Percentiles rank a stretch among this genome's conserved stretches.
phyloP scores from a whole-genome alignment of 2,113 vertebrate genomes.

The Pluvianellus socialis region DNA sequence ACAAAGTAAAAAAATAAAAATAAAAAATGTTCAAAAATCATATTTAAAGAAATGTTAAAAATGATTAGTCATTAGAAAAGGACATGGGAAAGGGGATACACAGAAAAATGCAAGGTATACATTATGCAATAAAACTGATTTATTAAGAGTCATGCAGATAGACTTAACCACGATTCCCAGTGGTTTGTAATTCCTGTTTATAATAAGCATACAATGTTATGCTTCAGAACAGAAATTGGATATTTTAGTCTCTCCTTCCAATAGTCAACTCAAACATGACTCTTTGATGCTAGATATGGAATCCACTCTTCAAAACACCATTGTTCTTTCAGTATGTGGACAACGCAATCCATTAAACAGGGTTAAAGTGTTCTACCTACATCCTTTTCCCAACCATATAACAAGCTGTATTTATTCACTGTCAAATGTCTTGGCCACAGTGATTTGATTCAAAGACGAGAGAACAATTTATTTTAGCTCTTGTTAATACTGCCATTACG shows the following conservation, averaged over 20 bases:
- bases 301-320: neutral
- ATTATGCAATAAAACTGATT: neutral
- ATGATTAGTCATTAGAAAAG: neutral
- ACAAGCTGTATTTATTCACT: neutral
- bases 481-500: neutral
- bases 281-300: neutral
- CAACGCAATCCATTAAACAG: neutral
- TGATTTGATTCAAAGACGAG: neutral
- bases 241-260: neutral
- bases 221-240: neutral
- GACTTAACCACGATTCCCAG: neutral
- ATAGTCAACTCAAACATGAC: neutral
- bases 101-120: neutral
- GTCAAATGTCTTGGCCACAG: neutral
- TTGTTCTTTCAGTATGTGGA: neutral
- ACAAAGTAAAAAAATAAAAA: slow-evolving; percentile 46
- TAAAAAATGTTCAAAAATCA: neutral
- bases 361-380: neutral
- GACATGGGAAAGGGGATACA: neutral
- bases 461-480: neutral
- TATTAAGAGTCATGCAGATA: neutral
- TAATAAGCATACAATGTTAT: neutral
- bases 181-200: neutral
- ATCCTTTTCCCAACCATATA: neutral
- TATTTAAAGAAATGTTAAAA: neutral